A percentile compares a stretch with the other conserved stretches of the same genome.
Evolutionary conservation across 2,113 vertebrate species (phyloP).

Genomic region (Phylloscopus trochiloides): DNA sequence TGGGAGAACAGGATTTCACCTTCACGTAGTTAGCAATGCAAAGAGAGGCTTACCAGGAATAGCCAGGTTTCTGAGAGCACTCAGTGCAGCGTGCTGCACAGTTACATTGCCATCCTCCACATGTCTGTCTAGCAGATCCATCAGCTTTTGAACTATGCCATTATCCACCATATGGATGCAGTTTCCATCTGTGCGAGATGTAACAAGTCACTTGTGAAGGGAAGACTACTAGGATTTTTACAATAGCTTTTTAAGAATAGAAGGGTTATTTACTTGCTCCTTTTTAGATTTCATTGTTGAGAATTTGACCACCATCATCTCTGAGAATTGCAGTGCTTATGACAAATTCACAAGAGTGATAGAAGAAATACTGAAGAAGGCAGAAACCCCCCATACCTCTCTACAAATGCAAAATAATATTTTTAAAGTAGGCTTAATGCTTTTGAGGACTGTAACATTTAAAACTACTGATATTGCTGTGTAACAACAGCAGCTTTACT

Average conservation of each 20-base stretch:
- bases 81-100: slow-evolving; percentile 94
- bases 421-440: neutral
- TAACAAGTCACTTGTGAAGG: slow-evolving; percentile 20
- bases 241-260: neutral
- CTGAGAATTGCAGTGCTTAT: neutral
- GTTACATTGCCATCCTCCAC: slow-evolving; percentile 96
- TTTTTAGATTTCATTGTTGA: neutral
- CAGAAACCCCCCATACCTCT: neutral
- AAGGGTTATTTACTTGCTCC: neutral
- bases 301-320: neutral
- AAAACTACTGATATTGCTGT: neutral
- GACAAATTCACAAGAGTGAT: neutral
- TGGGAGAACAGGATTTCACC: neutral
- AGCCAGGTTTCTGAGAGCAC: slow-evolving; percentile 93
- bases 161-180: slow-evolving; percentile 99
- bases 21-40: neutral
- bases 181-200: slow-evolving; percentile 83
- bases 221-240: neutral
- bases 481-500: neutral
- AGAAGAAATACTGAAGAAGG: neutral
- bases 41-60: slow-evolving; percentile 85
- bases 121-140: slow-evolving; percentile 91
- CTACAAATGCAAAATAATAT: neutral
- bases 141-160: slow-evolving; percentile 93
- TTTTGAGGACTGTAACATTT: neutral